Evolutionary conservation across 2,888 invertebrate genomes (phyloP).

Genomic region (Fabriciana adippe): DNA sequence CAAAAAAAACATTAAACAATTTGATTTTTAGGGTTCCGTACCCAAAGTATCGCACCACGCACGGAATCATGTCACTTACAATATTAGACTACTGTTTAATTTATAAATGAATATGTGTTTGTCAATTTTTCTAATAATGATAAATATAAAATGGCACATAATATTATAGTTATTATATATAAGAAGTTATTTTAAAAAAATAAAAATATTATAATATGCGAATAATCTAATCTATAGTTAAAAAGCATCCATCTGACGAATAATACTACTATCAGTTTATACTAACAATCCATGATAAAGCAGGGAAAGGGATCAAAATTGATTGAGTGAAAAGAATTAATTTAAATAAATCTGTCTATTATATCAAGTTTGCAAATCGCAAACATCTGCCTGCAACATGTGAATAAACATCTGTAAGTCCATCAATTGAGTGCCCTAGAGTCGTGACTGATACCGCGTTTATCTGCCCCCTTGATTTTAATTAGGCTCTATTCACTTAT

Average conservation of each 20-base stretch:
- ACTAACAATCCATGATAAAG: not conserved
- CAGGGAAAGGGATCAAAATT: not conserved
- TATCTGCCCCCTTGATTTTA: slow-evolving; percentile 67
- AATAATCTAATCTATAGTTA: too few relatives aligned
- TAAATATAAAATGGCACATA: too few relatives aligned
- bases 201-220: too few relatives aligned
- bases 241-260: too few relatives aligned
- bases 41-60: too few relatives aligned
- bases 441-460: slow-evolving; percentile 60
- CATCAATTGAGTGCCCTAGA: slow-evolving; percentile 55
- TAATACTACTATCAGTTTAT: too few relatives aligned
- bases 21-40: slow-evolving; percentile 40
- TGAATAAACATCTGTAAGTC: slow-evolving; percentile 67
- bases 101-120: too few relatives aligned
- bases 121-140: too few relatives aligned
- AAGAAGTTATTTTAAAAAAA: too few relatives aligned
- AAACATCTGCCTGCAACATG: slow-evolving; percentile 68
- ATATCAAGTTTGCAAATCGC: slow-evolving; percentile 60
- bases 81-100: too few relatives aligned
- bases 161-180: too few relatives aligned
- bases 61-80: too few relatives aligned
- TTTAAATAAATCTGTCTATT: slow-evolving; percentile 30
- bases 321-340: slow-evolving; percentile 13
- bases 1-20: slow-evolving; percentile 76
- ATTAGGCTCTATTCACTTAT: slow-evolving; percentile 77